Base-by-base conservation (phyloP, 2,113 vertebrate genomes). In the Emydura subglobosa region DNA sequence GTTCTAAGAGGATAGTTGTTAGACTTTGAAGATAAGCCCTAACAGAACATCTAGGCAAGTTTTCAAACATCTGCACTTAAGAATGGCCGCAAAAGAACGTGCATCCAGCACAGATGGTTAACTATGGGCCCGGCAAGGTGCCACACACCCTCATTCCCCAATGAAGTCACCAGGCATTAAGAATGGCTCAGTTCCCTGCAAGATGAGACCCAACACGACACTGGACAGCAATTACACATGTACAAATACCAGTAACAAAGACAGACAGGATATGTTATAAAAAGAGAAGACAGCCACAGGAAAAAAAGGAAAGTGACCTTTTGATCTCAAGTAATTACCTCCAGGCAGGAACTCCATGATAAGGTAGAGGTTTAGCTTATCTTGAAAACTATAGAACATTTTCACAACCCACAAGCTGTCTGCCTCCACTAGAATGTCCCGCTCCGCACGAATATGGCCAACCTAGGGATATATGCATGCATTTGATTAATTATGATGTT, bases 351-450 rank as follows among this genome's bases (percentile, higher is more conserved):
- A 99, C 98, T 99, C 99, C 99, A 99, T 99, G 98, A 99, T 99
- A 95, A 99, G 99, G 98, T 99, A 99, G 93, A 99, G 99, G 98
- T 99, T 99, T 98, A 99, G 98, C 96, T 99, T 99, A 97, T 99
- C 99, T 98, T 99, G 99, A 97, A 99, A 99, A 88, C 99, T 99
- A 55, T 99, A 99, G 98, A 99, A 99, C 99, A 99, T 99, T 97
- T 99, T 99, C 94, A 99, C 99, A 83, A 99, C 99, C 99, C 99
- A 99, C 97, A 99, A 95, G 85, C 99, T 99, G 97, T 99, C 99
- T 16, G 99, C 99, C 95, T 99, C 99, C 89, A 99, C 99, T 92
- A 99, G 99, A 93, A 99, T 99, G 97, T 99, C 99, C 82, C 99
- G 93, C 96, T 99, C 99, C 1, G 99, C 99, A 83, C 99, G 99